phyloP scores from a whole-genome alignment of 2,797 vertebrate genomes.

The Falco biarmicus region DNA sequence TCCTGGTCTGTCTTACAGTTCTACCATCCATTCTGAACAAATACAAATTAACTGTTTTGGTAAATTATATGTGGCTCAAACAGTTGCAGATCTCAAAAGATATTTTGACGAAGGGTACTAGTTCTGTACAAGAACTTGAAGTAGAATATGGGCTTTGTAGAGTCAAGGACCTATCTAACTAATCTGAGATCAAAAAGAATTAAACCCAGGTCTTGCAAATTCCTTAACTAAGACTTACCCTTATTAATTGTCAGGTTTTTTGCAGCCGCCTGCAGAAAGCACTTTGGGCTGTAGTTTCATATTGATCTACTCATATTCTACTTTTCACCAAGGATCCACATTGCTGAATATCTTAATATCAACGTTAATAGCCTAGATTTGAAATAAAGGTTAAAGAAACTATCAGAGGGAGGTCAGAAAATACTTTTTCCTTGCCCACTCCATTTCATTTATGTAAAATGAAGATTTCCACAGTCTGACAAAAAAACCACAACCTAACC shows the following conservation, averaged over 20 bases:
- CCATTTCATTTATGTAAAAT: background rate
- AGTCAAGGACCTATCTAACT: background rate
- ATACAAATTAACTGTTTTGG: background rate
- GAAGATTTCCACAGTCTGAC: background rate
- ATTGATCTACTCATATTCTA: background rate
- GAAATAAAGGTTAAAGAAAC: background rate
- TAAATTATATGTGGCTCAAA: background rate
- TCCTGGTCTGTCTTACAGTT: background rate
- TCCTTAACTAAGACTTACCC: background rate
- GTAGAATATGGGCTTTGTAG: background rate
- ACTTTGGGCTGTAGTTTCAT: background rate
- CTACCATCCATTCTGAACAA: background rate
- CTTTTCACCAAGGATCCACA: background rate
- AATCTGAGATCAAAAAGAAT: background rate
- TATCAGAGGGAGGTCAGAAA: background rate
- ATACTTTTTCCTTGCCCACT: background rate
- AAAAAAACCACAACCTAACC: background rate
- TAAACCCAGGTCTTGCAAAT: background rate
- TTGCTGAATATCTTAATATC: background rate
- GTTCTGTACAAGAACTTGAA: background rate
- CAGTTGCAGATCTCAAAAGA: background rate
- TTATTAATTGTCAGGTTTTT: background rate
- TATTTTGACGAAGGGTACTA: background rate
- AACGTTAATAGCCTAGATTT: background rate
- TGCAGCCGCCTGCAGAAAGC: background rate